Percentiles rank a stretch among this genome's conserved stretches.
Evolutionary conservation across 2,888 invertebrate species (phyloP).

Genomic region (Uropetala carovei): DNA sequence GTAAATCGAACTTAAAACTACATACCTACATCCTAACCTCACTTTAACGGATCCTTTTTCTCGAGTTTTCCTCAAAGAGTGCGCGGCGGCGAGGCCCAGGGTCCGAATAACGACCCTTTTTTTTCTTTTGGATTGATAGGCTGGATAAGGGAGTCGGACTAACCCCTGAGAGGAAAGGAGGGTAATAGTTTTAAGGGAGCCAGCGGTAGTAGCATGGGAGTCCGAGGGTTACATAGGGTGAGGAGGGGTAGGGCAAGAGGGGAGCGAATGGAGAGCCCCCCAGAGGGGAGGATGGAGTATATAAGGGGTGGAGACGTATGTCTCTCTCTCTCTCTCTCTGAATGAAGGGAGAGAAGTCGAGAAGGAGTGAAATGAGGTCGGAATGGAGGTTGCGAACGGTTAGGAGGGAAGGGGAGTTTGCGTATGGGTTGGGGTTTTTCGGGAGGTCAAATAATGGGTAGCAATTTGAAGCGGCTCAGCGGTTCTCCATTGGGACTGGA

Average conservation of each 20-base stretch:
- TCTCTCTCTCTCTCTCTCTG: neutral
- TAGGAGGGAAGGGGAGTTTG: neutral
- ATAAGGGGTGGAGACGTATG: neutral
- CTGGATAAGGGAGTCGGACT: too few species aligned
- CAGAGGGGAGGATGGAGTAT: neutral
- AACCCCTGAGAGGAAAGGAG: too few species aligned
- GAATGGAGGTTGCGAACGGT: neutral
- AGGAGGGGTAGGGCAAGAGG: too few species aligned
- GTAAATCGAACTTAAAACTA: slow-evolving; percentile 25
- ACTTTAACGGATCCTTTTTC: neutral
- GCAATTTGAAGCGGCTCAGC: slow-evolving; percentile 16
- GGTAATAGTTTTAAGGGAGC: too few species aligned
- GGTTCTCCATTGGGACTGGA: neutral
- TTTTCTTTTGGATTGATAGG: neutral
- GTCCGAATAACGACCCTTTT: slow-evolving; percentile 7
- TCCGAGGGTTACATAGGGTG: too few species aligned
- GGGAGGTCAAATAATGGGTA: slow-evolving; percentile 32
- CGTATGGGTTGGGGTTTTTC: neutral
- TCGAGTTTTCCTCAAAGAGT: neutral
- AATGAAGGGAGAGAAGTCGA: neutral
- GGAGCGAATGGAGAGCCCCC: neutral
- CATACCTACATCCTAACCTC: neutral
- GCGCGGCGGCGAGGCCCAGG: neutral
- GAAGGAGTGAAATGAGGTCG: neutral
- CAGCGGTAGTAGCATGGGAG: too few species aligned